Conservation (phyloP, 2,797 vertebrate species). For the Delichon dasypus region DNA sequence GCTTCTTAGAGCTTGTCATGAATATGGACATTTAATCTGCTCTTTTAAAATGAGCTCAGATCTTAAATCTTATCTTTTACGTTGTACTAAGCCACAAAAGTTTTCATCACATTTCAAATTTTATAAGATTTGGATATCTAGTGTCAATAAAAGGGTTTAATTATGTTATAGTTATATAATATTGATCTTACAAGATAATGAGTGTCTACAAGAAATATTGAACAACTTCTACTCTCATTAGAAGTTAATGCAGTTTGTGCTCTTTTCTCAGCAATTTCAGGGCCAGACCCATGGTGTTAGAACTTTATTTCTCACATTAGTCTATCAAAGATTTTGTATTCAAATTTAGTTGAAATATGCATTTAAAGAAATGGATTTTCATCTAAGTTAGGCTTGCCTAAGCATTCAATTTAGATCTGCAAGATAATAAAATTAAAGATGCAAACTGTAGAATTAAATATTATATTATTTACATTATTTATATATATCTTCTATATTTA, state of each 20-base stretch:
- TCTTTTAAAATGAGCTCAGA: background rate
- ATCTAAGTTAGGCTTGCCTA: background rate
- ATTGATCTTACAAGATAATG: background rate
- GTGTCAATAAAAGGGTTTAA: background rate
- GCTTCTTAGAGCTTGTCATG: background rate
- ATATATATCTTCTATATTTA: background rate
- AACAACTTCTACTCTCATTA: background rate
- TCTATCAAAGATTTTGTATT: background rate
- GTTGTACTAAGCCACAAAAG: background rate
- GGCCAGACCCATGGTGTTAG: background rate
- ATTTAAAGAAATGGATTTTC: background rate
- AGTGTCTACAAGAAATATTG: background rate
- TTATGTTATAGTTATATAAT: background rate
- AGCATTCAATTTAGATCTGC: background rate
- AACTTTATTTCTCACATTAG: background rate
- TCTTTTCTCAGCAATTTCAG: background rate
- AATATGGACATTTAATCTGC: background rate
- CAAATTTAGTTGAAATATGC: background rate
- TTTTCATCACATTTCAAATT: background rate
- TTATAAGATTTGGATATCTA: background rate
- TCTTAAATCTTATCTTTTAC: background rate
- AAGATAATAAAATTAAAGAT: background rate
- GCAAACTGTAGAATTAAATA: background rate
- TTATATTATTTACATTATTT: background rate
- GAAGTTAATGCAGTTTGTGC: background rate